Percentiles rank a stretch among this genome's conserved stretches.
Conservation (phyloP, 1,140 invertebrate genomes). For the Coelopa frigida region DNA sequence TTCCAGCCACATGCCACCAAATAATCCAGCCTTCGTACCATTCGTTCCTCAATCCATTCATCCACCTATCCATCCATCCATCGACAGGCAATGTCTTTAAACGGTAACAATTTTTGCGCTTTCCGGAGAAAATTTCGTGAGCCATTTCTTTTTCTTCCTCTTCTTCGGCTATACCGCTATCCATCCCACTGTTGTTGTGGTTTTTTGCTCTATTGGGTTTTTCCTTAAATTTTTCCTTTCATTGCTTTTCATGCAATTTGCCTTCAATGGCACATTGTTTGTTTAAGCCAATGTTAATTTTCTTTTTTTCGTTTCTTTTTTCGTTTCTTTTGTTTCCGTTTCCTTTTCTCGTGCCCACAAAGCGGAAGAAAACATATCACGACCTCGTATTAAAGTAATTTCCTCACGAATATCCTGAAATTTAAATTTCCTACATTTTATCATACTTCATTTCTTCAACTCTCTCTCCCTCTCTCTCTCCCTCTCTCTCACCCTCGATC, state of each 20-base stretch:
- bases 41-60: too few relatives aligned
- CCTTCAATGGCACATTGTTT: too few relatives aligned
- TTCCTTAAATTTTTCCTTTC: too few relatives aligned
- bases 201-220: background rate
- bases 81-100: too few relatives aligned
- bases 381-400: constrained; percentile 10
- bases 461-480: constrained; percentile 6
- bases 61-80: too few relatives aligned
- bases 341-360: constrained; percentile 1
- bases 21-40: too few relatives aligned
- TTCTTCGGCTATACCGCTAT: background rate
- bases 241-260: too few relatives aligned
- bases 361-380: background rate
- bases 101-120: too few relatives aligned
- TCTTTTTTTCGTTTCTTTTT: background rate
- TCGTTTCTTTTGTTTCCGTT: background rate
- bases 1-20: too few relatives aligned
- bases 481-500: background rate
- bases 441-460: constrained; percentile 2
- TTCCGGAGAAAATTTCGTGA: too few relatives aligned
- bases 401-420: constrained; percentile 8
- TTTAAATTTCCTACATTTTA: constrained; percentile 6
- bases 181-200: background rate
- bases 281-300: background rate
- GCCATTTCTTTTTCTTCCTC: background rate